These are phyloP conservation scores for Eremobia ochroleuca DNA, from an alignment of 2,888 invertebrate genomes.

Conservation along the genomic window DNA sequence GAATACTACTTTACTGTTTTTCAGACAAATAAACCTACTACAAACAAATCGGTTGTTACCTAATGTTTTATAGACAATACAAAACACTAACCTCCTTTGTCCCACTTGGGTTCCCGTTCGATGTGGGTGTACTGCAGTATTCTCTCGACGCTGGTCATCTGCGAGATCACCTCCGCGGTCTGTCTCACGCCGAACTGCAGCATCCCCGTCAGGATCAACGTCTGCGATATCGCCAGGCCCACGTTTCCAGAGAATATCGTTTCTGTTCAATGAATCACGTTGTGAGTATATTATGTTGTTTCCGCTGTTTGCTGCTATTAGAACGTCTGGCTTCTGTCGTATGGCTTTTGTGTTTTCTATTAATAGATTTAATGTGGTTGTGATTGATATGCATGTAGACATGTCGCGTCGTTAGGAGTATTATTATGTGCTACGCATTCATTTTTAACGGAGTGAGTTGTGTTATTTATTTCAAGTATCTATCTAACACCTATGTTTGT, in stretches of 20 bases:
- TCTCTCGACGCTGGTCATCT: slow-evolving; percentile 94
- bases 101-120: slow-evolving; percentile 91
- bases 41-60: neutral
- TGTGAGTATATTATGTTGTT: slow-evolving; percentile 28
- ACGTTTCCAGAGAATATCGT: slow-evolving; percentile 92
- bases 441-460: neutral
- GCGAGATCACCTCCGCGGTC: slow-evolving; percentile 93
- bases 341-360: slow-evolving; percentile 12
- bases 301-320: slow-evolving; percentile 26
- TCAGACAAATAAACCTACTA: neutral
- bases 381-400: slow-evolving; percentile 28
- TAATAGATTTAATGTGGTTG: slow-evolving; percentile 31
- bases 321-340: neutral
- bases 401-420: neutral
- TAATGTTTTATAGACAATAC: neutral
- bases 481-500: neutral
- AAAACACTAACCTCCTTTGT: slow-evolving; percentile 83
- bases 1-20: neutral
- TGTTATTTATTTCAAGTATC: slow-evolving; percentile 7
- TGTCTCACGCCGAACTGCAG: slow-evolving; percentile 93
- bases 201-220: slow-evolving; percentile 93
- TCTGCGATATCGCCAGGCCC: slow-evolving; percentile 93
- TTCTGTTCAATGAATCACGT: slow-evolving; percentile 75
- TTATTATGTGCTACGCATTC: neutral
- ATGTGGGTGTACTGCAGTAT: slow-evolving; percentile 94